Evolutionary conservation across 1,140 invertebrate genomes (phyloP).

Genomic region (Zaprionus kolodkinae): DNA sequence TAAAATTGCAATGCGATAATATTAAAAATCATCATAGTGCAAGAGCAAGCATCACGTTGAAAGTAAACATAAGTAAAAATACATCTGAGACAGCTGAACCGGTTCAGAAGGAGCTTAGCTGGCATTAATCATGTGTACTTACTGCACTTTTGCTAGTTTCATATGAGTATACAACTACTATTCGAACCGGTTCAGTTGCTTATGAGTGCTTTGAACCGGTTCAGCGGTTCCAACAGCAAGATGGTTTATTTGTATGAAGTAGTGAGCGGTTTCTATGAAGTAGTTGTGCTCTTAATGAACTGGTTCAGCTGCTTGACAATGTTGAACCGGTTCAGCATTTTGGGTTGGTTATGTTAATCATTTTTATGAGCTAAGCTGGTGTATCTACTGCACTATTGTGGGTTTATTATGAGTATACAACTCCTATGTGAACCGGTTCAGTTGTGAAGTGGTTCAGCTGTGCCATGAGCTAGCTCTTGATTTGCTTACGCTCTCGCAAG

Average conservation of each 20-base stretch:
- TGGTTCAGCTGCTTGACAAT: not conserved
- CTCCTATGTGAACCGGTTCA: not conserved
- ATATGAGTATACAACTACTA: not conserved
- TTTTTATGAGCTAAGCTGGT: not conserved
- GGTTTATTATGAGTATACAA: not conserved
- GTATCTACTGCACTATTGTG: not conserved
- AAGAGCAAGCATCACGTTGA: not conserved
- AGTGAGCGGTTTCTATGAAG: too few relatives aligned
- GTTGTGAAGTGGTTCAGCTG: not conserved
- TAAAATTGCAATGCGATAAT: constrained; percentile 79
- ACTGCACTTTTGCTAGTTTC: too few relatives aligned
- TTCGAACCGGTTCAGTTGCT: not conserved
- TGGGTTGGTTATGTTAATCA: not conserved
- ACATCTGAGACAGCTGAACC: too few relatives aligned
- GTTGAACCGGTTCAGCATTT: not conserved
- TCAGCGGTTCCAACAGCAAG: not conserved
- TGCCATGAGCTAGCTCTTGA: too few relatives aligned
- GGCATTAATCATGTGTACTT: too few relatives aligned
- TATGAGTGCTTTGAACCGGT: not conserved
- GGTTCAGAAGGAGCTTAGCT: constrained; percentile 4
- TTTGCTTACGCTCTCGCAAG: too few relatives aligned
- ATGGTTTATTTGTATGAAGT: too few relatives aligned
- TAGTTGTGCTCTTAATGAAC: not conserved
- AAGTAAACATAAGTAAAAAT: too few relatives aligned
- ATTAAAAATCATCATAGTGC: constrained; percentile 76